Evolutionary conservation across 2,888 invertebrate genomes (phyloP).

Genomic region (Diachrysia chrysitis): DNA sequence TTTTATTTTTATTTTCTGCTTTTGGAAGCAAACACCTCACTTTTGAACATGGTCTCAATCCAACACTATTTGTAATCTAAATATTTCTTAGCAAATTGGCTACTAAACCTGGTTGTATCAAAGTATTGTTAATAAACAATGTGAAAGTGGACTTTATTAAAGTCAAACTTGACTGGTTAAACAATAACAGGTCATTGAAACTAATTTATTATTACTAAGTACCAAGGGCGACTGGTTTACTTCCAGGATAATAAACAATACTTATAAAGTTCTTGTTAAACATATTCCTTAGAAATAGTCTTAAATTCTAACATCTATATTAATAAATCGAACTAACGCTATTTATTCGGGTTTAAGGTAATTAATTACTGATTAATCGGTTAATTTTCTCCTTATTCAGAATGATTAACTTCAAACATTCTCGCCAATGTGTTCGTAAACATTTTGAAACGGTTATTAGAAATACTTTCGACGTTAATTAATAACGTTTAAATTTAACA

Average conservation of each 20-base stretch:
- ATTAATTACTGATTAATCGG: no score
- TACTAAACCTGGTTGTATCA: no score
- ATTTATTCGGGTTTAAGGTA: not conserved
- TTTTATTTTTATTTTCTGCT: not conserved
- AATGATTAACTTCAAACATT: not conserved
- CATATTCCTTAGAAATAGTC: not conserved
- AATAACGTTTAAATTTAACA: not conserved
- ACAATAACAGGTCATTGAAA: not conserved
- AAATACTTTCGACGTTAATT: not conserved
- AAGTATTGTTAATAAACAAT: no score
- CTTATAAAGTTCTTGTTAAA: no score
- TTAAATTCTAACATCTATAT: not conserved
- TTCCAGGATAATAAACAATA: not conserved
- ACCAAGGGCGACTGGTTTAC: not conserved
- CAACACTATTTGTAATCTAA: no score
- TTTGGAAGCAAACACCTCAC: no score
- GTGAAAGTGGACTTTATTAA: no score
- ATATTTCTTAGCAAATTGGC: no score
- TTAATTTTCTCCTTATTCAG: not conserved
- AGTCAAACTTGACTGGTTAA: not conserved
- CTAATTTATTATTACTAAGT: not conserved
- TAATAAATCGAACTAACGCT: not conserved
- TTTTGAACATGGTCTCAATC: no score
- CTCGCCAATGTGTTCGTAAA: not conserved
- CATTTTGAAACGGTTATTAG: not conserved